phyloP scores from a whole-genome alignment of 2,113 vertebrate species.

The Elachura formosa region DNA sequence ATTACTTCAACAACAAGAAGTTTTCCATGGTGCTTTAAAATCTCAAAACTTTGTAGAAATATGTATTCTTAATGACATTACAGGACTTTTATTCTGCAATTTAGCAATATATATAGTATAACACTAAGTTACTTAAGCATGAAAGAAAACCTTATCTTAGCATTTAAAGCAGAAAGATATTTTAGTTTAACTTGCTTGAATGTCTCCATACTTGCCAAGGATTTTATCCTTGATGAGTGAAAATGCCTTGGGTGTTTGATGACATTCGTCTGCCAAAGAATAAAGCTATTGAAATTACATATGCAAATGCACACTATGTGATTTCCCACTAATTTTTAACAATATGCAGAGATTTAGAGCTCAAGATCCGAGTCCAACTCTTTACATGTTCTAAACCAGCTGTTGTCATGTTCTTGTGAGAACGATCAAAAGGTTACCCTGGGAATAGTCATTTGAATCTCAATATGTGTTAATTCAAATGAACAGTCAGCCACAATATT shows the following conservation, averaged over 20 bases:
- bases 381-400: background rate
- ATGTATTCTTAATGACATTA: background rate
- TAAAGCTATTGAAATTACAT: background rate
- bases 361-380: background rate
- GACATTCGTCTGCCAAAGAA: background rate
- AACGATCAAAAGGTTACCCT: background rate
- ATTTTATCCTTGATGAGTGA: background rate
- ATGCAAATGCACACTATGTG: background rate
- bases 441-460: slow-evolving; percentile 9
- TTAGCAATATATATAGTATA: background rate
- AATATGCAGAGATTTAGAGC: background rate
- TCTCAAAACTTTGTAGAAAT: background rate
- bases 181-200: background rate
- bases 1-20: background rate
- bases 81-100: background rate
- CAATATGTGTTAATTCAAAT: background rate
- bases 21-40: background rate
- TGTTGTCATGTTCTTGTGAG: background rate
- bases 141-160: background rate
- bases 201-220: background rate
- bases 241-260: background rate
- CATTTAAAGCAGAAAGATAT: background rate
- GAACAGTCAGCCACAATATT: background rate
- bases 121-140: background rate
- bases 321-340: slow-evolving; percentile 8